A percentile compares a stretch with the other conserved stretches of the same genome.
These are phyloP conservation scores for Trichonephila clavipes DNA, from an alignment of 1,140 invertebrate species.

Conservation along the genomic window DNA sequence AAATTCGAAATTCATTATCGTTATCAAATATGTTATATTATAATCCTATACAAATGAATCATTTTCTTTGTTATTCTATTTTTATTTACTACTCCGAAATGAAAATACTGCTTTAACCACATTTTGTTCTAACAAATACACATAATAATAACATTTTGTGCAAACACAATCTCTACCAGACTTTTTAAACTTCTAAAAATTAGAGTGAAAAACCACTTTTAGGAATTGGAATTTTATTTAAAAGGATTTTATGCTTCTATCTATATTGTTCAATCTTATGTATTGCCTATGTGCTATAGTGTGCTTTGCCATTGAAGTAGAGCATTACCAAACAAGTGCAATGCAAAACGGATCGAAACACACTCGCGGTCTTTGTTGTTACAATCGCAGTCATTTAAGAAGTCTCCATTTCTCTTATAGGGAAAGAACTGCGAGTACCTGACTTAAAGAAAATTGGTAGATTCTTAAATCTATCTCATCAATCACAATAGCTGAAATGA, in stretches of 20 bases:
- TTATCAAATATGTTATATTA: no score
- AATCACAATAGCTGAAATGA: constrained; percentile 8
- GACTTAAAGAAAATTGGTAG: not conserved
- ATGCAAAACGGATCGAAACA: constrained; percentile 5
- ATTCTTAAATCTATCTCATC: not conserved
- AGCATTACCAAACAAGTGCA: not conserved
- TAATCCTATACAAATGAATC: no score
- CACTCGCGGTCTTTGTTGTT: constrained; percentile 1
- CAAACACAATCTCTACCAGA: no score
- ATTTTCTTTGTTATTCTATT: no score
- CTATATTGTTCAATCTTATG: not conserved
- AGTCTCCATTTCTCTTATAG: not conserved
- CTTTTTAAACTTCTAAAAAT: no score
- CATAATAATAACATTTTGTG: no score
- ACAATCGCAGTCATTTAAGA: constrained; percentile 10
- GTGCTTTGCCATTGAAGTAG: not conserved
- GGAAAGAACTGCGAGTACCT: not conserved
- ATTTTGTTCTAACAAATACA: no score
- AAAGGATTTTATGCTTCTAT: not conserved
- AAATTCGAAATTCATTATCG: no score
- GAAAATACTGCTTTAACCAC: no score
- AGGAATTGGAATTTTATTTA: not conserved
- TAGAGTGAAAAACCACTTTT: not conserved
- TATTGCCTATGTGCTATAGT: not conserved
- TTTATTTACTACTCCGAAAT: no score